Base-by-base conservation (phyloP, 2,113 vertebrate species). In the Pogona vitticeps region DNA sequence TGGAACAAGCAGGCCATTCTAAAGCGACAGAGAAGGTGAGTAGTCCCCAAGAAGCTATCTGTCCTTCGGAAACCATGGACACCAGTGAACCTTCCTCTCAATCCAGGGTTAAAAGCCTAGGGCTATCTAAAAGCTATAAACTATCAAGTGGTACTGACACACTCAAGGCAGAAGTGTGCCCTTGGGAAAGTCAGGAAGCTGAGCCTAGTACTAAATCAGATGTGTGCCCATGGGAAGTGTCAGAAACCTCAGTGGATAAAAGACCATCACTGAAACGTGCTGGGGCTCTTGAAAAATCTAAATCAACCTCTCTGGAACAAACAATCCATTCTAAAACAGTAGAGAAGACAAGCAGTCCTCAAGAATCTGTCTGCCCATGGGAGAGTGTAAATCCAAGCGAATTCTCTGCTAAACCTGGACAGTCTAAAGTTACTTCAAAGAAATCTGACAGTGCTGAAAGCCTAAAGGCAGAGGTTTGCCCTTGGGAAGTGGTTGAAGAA, bases 391-490 rank as follows among this genome's bases (percentile, higher is more conserved):
- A 21, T 28, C 81, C 65, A 0, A 80, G 15, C 13, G 76, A 18
- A 7, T 23, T 52, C 10, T n/a, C 63, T 33, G 68, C 17, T 33
- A 77, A 84, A 79, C 36, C 52, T 83, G 89, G 84, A 2, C 7
- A 1, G 67, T 68, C 70, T 65, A 75, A 76, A 87, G 65, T n/a
- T 38, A 21, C 68, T 73, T 83, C 90, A 33, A 93, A 89, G 80
- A 73, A 38, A 7, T 84, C 1, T 20, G 68, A n/a, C 68, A 84
- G 86, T 1, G 0, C 14, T 1, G 88, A 91, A 15, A 67, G 63
- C 6, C 26, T 82, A 1, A 36, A 88, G 31, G 92, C 80, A 36
- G 94, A 94, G 78, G 88, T 94, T 72, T 93, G 94, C 46, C 95
- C 96, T 70, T 94, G 94, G 95, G 95, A 95, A 1, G 18, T 0